A percentile compares a stretch with the other conserved stretches of the same genome.
phyloP scores from a whole-genome alignment of 1,140 invertebrate genomes.

The Nebria ingens region DNA sequence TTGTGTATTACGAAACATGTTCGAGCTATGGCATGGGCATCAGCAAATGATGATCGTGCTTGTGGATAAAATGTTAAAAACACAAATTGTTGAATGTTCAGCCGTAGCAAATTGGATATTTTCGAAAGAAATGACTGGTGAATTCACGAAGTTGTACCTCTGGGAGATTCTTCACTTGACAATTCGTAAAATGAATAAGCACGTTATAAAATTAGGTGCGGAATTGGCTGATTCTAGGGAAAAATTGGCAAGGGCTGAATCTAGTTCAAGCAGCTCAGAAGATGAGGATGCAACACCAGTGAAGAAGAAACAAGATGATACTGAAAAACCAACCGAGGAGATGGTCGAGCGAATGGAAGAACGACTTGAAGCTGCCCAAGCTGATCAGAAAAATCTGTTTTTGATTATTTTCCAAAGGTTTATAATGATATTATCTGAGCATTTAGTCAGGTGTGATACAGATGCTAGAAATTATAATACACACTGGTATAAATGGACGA shows the following conservation, averaged over 20 bases:
- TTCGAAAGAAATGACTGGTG: constrained; percentile 86
- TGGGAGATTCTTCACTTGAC: constrained; percentile 96
- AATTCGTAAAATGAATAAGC: constrained; percentile 93
- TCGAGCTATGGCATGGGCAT: constrained; percentile 88
- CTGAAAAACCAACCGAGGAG: constrained; percentile 75
- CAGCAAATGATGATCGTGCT: constrained; percentile 95
- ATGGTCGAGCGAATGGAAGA: constrained; percentile 93
- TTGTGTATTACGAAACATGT: constrained; percentile 85
- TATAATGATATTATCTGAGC: constrained; percentile 96
- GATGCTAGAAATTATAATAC: constrained; percentile 88
- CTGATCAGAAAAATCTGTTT: constrained; percentile 94
- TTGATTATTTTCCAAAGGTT: constrained; percentile 97
- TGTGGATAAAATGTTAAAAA: constrained; percentile 95
- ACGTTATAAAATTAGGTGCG: constrained; percentile 73
- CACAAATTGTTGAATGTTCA: constrained; percentile 92
- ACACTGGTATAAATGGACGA: constrained; percentile 94
- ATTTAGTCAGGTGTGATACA: constrained; percentile 85
- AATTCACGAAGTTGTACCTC: constrained; percentile 93
- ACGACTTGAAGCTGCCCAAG: constrained; percentile 84
- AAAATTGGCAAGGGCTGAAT: constrained; percentile 62
- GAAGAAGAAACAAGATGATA: constrained; percentile 50
- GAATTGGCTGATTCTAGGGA: constrained; percentile 82
- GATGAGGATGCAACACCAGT: constrained; percentile 49
- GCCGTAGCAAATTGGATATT: constrained; percentile 99
- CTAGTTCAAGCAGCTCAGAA: constrained; percentile 67